Percentiles rank a stretch among this genome's conserved stretches.
These are phyloP conservation scores for Hystrix brachyura DNA, from an alignment of 2,113 vertebrate genomes.

Conservation along the genomic window DNA sequence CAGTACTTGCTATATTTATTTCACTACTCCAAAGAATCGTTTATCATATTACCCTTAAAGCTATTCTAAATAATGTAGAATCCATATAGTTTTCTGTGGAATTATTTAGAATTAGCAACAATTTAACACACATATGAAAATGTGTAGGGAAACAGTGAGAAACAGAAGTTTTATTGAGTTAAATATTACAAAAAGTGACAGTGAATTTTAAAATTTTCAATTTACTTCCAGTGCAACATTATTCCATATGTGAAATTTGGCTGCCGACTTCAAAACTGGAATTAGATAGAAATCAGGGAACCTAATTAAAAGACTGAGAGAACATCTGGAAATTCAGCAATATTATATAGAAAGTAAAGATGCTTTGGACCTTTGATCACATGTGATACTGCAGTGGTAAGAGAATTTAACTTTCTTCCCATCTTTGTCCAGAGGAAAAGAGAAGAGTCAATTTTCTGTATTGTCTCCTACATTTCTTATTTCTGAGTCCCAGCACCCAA, in stretches of 20 bases:
- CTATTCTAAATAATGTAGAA: constrained; percentile 50
- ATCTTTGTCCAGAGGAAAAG: background rate
- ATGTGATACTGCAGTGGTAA: constrained; percentile 17
- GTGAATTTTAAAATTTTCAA: constrained; percentile 79
- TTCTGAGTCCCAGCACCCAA: background rate
- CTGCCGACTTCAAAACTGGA: constrained; percentile 72
- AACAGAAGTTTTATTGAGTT: constrained; percentile 82
- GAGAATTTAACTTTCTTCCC: constrained; percentile 24
- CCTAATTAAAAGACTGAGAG: constrained; percentile 71
- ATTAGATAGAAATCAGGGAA: constrained; percentile 72
- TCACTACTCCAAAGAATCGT: constrained; percentile 45
- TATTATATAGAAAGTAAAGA: constrained; percentile 43
- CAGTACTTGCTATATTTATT: background rate
- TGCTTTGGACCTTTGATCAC: constrained; percentile 31
- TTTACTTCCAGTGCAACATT: constrained; percentile 77
- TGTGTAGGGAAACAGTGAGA: constrained; percentile 79
- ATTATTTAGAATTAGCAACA: constrained; percentile 74
- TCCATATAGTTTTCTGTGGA: constrained; percentile 45
- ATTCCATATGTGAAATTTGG: constrained; percentile 81
- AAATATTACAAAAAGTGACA: constrained; percentile 84
- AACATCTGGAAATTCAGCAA: constrained; percentile 77
- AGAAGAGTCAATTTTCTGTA: background rate
- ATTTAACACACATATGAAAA: constrained; percentile 78
- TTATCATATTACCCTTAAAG: background rate
- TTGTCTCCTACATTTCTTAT: background rate